Percentiles rank a stretch among this genome's conserved stretches.
Evolutionary conservation across 2,888 invertebrate genomes (phyloP).

Genomic region (Teleogryllus oceanicus): DNA sequence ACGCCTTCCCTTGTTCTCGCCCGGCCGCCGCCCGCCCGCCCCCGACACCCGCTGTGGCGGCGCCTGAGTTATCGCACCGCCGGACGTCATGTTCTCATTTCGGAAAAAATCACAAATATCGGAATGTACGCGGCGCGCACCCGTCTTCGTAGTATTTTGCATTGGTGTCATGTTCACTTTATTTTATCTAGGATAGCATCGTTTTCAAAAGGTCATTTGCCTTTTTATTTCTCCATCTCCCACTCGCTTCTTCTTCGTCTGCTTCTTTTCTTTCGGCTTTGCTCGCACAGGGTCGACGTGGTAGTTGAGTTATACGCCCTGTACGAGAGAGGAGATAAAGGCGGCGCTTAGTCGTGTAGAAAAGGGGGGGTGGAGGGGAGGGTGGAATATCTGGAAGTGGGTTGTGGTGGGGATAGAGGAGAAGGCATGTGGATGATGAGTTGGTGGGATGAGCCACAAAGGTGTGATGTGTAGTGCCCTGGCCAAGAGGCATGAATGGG

Average conservation of each 20-base stretch:
- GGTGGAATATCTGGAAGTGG: too few relatives aligned
- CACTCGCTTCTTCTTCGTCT: too few relatives aligned
- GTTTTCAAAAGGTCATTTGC: background rate
- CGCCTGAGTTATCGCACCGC: background rate
- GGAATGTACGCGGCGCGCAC: background rate
- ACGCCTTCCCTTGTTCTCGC: too few relatives aligned
- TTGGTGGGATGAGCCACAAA: too few relatives aligned
- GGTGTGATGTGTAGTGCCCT: too few relatives aligned
- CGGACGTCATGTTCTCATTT: background rate
- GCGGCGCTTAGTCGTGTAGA: background rate
- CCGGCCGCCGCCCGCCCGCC: too few relatives aligned
- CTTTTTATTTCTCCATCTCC: background rate
- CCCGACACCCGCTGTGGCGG: background rate
- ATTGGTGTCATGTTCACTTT: background rate
- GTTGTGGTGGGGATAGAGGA: too few relatives aligned
- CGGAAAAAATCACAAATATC: conserved; percentile 22
- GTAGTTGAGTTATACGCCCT: background rate
- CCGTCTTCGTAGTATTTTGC: background rate
- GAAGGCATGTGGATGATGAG: too few relatives aligned
- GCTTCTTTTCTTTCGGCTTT: too few relatives aligned
- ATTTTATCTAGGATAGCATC: background rate
- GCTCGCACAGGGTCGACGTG: too few relatives aligned
- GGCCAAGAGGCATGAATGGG: too few relatives aligned
- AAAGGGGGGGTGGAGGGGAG: too few relatives aligned
- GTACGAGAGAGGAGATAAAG: background rate